Conservation (phyloP, 2,797 vertebrate species). For the Acanthurus lineatus region DNA sequence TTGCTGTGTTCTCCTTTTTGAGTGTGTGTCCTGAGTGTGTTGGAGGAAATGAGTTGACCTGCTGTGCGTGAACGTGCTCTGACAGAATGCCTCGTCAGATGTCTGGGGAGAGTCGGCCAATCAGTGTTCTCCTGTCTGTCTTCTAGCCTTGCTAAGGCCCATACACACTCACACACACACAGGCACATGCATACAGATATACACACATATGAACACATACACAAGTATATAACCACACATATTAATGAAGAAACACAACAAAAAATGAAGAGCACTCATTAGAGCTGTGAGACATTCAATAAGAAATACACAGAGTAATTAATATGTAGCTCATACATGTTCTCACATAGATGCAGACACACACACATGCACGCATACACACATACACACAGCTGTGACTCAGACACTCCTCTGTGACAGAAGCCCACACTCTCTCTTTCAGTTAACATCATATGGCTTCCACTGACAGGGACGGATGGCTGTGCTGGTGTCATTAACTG, state of each 20-base stretch:
- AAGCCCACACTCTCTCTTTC: slow-evolving; percentile 33
- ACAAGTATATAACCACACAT: too few relatives aligned
- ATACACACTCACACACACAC: slow-evolving; percentile 25
- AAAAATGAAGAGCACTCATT: neutral
- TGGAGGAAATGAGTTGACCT: slow-evolving; percentile 67
- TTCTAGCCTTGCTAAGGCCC: slow-evolving; percentile 17
- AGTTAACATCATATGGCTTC: slow-evolving; percentile 59
- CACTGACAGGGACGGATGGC: slow-evolving; percentile 55
- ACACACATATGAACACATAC: neutral
- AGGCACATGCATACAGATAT: slow-evolving; percentile 21
- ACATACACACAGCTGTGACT: slow-evolving; percentile 48
- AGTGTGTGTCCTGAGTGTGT: slow-evolving; percentile 16
- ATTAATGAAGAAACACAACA: too few relatives aligned
- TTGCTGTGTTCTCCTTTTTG: slow-evolving; percentile 20
- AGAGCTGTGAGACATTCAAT: neutral
- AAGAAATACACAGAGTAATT: slow-evolving; percentile 15
- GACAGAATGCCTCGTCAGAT: slow-evolving; percentile 76
- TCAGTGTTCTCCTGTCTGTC: slow-evolving; percentile 61
- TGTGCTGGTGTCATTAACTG: slow-evolving; percentile 50
- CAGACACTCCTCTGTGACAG: slow-evolving; percentile 49
- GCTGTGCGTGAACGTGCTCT: slow-evolving; percentile 51
- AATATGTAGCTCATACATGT: slow-evolving; percentile 16
- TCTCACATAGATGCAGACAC: neutral
- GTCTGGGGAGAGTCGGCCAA: slow-evolving; percentile 65
- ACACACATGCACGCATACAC: neutral